A percentile compares a stretch with the other conserved stretches of the same genome.
phyloP scores from a whole-genome alignment of 2,888 invertebrate species.

The Loripinus fragilis region DNA sequence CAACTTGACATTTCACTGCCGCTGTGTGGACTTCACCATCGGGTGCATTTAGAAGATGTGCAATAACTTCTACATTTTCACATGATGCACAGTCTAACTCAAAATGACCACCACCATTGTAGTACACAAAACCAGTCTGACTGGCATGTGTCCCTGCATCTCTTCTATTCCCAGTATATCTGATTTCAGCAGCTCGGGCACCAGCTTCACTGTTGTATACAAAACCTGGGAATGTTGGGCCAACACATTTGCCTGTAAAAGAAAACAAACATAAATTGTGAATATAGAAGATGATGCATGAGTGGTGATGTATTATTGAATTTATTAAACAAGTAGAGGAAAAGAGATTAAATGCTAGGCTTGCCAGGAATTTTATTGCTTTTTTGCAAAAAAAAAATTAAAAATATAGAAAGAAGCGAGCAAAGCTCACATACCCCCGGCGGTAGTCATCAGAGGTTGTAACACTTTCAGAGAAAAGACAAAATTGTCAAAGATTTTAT shows the following conservation, averaged over 20 bases:
- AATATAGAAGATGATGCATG: no score
- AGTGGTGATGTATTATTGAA: no score
- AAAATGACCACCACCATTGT: slow-evolving; percentile 33
- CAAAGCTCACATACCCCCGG: no score
- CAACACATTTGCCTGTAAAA: slow-evolving; percentile 70
- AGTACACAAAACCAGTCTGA: slow-evolving; percentile 20
- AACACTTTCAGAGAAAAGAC: no score
- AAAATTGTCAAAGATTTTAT: no score
- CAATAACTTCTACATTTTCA: not conserved
- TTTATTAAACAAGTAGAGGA: no score
- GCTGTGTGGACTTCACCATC: not conserved
- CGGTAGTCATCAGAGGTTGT: no score
- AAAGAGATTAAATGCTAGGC: no score
- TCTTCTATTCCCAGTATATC: slow-evolving; percentile 3
- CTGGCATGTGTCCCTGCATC: not conserved
- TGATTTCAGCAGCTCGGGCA: slow-evolving; percentile 58
- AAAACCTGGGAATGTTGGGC: slow-evolving; percentile 76
- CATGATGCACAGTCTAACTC: not conserved
- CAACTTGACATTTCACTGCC: slow-evolving; percentile 66
- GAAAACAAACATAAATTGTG: no score
- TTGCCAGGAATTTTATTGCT: no score
- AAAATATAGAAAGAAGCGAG: no score
- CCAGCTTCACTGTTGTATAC: slow-evolving; percentile 71
- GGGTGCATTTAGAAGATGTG: not conserved
- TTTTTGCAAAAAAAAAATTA: no score